Conservation (phyloP, 2,113 vertebrate genomes). For the Holacanthus passer region DNA sequence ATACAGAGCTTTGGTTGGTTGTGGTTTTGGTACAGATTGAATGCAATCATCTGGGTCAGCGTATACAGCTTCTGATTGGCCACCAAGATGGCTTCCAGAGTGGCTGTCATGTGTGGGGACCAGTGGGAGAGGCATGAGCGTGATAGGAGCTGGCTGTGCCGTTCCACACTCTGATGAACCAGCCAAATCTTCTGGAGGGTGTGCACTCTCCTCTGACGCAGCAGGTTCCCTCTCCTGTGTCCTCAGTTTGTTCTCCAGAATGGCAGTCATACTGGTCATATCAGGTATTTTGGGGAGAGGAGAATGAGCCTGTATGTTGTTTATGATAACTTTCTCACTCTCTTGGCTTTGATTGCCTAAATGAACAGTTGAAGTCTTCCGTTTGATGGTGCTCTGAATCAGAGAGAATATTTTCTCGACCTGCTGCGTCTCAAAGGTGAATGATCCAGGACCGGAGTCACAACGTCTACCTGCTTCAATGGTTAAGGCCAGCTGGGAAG, state of each 20-base stretch:
- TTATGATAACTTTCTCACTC: slow-evolving; percentile 48
- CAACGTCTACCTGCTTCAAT: slow-evolving; percentile 96
- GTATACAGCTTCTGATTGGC: slow-evolving; percentile 85
- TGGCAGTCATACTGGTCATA: neutral
- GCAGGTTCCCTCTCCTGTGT: slow-evolving; percentile 23
- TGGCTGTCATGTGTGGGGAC: slow-evolving; percentile 39
- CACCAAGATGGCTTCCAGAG: neutral
- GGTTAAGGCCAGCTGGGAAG: slow-evolving; percentile 89
- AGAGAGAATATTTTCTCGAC: slow-evolving; percentile 91
- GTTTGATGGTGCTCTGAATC: slow-evolving; percentile 90
- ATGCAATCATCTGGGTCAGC: slow-evolving; percentile 86
- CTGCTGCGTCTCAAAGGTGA: slow-evolving; percentile 92
- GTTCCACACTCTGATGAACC: slow-evolving; percentile 70
- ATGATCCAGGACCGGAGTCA: slow-evolving; percentile 91
- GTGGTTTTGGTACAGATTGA: neutral
- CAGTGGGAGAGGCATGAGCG: slow-evolving; percentile 75
- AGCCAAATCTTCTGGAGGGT: neutral
- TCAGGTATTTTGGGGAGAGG: slow-evolving; percentile 76
- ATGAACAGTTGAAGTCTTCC: slow-evolving; percentile 77
- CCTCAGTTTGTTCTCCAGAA: slow-evolving; percentile 56
- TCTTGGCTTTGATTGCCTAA: slow-evolving; percentile 52
- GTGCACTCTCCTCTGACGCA: neutral
- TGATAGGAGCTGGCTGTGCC: slow-evolving; percentile 84
- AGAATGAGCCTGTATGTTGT: slow-evolving; percentile 70
- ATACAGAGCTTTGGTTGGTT: slow-evolving; percentile 31